phyloP scores from a whole-genome alignment of 1,140 invertebrate species.

The Drosophila miranda region DNA sequence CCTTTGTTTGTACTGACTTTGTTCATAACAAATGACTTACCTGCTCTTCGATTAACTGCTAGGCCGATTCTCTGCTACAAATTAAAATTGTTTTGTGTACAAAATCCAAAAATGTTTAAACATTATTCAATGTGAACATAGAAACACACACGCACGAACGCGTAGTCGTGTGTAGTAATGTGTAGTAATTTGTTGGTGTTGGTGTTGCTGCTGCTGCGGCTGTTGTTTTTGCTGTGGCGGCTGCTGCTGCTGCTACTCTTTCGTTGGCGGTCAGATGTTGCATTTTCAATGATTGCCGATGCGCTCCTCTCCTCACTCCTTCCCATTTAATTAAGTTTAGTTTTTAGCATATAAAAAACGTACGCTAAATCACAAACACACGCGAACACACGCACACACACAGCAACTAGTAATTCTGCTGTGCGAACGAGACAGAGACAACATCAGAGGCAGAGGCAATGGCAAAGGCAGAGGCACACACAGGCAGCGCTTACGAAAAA shows the following conservation, averaged over 20 bases:
- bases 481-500: constrained; percentile 71
- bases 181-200: constrained; percentile 45
- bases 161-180: no score
- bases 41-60: constrained; percentile 34
- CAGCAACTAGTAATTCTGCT: constrained; percentile 77
- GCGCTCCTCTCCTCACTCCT: constrained; percentile 8
- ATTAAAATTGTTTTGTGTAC: constrained; percentile 1
- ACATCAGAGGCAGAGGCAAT: constrained; percentile 19
- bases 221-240: constrained; percentile 43
- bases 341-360: constrained; percentile 50
- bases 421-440: constrained; percentile 40
- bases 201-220: constrained; percentile 36
- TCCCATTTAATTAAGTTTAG: constrained; percentile 41
- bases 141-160: constrained; percentile 38
- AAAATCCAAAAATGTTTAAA: constrained; percentile 66
- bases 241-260: constrained; percentile 36
- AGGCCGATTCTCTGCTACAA: constrained; percentile 24
- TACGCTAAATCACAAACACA: constrained; percentile 62
- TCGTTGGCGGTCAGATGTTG: constrained; percentile 32
- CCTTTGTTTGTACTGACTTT: constrained; percentile 27
- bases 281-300: constrained; percentile 31
- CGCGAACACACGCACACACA: constrained; percentile 53
- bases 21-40: constrained; percentile 68
- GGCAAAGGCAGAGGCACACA: constrained; percentile 13
- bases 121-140: constrained; percentile 73